Base-by-base conservation (phyloP, 2,797 vertebrate genomes). In the Pteropus rufus region DNA sequence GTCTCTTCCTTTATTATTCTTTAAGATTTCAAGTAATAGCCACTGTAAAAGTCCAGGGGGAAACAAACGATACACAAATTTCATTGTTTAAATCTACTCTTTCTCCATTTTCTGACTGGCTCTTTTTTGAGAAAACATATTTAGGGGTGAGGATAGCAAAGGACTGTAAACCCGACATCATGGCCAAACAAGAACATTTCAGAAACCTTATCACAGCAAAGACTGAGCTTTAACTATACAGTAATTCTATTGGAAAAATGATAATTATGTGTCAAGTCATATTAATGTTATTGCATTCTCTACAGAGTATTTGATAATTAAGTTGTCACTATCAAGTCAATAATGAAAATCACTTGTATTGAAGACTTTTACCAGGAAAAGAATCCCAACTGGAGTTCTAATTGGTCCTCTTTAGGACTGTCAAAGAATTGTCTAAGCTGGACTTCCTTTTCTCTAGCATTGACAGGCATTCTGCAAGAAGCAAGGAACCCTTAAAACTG, bases 251-350 rank as follows among this genome's bases (percentile, higher is more conserved):
- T 89, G 94, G 86, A 94, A 97, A 97, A 96, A 96, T 87, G 72
- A 97, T 96, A 97, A 94, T 98, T 96, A 91, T 14, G 34, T 95
- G 94, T 95, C 91, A 97, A 94, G 83, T 87, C 89, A 16, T 80
- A 93, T 96, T 97, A 96, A 95, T 54, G 76, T 96, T 93, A 62
- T 82, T 93, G 73, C 76, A 81, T 91, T 95, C 58, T 96, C 73
- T 96, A 86, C 56, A 58, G 64, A 96, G 70, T 72, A 87, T 95
- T 96, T 72, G 82, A 93, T 97, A 95, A 97, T 95, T 97, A 96
- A 97, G 70, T 95, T 97, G 89, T 95, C 70, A 91, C 83, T 95
- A 52, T 86, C 19, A 65, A 84, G 60, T 86, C 79, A 84, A 70
- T 83, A 89, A 54, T 80, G 60, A 91, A 96, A 96, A 93, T 95